phyloP scores from a whole-genome alignment of 1,140 invertebrate genomes.

The Campoletis sonorensis region DNA sequence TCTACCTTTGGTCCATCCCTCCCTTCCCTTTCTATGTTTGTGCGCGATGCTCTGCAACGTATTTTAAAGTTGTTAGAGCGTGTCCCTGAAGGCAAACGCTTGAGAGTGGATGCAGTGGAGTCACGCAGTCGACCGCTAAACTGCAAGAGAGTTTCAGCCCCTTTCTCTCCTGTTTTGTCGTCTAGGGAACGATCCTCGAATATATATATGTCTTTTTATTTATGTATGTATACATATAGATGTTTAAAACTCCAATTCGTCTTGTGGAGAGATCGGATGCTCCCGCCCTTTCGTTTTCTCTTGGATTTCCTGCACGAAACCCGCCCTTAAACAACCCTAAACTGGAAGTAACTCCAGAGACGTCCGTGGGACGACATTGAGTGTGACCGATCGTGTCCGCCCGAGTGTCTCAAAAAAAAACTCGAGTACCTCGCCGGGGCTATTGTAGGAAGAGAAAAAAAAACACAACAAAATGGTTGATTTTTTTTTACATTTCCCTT shows the following conservation, averaged over 20 bases:
- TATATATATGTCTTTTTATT: background rate
- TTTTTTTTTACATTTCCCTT: background rate
- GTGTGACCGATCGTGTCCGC: conserved; percentile 64
- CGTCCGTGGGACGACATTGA: conserved; percentile 56
- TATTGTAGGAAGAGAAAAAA: background rate
- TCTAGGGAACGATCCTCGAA: conserved; percentile 13
- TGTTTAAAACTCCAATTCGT: background rate
- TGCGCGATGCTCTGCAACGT: background rate
- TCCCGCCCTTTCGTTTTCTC: conserved; percentile 55
- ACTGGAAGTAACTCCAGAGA: conserved; percentile 64
- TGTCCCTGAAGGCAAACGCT: background rate
- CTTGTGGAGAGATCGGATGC: conserved; percentile 36
- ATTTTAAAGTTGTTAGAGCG: conserved; percentile 16
- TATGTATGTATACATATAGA: background rate
- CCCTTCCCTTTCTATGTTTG: no score
- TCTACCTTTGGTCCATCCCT: no score
- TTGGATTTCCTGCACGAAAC: conserved; percentile 45
- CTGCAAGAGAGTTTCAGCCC: conserved; percentile 36
- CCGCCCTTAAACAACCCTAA: conserved; percentile 68
- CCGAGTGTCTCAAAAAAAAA: conserved; percentile 44
- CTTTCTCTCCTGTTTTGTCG: background rate
- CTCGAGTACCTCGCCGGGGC: background rate
- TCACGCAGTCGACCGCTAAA: conserved; percentile 29
- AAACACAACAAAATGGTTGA: conserved; percentile 12
- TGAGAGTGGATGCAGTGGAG: background rate